Evolutionary conservation across 2,888 invertebrate genomes (phyloP).

Genomic region (Chorisops tibialis): DNA sequence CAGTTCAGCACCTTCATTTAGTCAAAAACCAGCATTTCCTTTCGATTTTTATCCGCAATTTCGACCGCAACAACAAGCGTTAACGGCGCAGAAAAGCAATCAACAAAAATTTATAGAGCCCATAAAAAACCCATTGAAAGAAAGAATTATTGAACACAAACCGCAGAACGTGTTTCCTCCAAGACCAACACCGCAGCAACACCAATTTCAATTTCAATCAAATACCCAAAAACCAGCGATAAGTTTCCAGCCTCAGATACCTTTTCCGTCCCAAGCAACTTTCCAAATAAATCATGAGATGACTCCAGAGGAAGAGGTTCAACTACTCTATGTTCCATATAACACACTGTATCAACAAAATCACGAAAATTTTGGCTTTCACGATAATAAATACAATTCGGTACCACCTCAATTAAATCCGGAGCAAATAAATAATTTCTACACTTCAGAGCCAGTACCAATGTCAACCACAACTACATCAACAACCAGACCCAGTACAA

Average conservation of each 20-base stretch:
- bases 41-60: constrained; percentile 42
- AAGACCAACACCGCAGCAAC: constrained; percentile 43
- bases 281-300: constrained; percentile 23
- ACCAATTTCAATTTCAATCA: constrained; percentile 29
- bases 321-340: constrained; percentile 76
- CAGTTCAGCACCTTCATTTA: constrained; percentile 45
- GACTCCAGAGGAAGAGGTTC: constrained; percentile 63
- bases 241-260: constrained; percentile 28
- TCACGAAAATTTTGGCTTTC: constrained; percentile 38
- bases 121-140: constrained; percentile 38
- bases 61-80: constrained; percentile 38
- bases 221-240: constrained; percentile 9
- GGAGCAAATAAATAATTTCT: constrained; percentile 53
- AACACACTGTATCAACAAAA: constrained; percentile 63
- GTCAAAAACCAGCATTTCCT: constrained; percentile 43
- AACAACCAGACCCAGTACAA: constrained; percentile 42
- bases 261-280: background rate
- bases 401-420: constrained; percentile 49
- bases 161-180: constrained; percentile 42
- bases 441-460: constrained; percentile 44
- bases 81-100: constrained; percentile 30
- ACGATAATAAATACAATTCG: constrained; percentile 44
- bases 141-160: constrained; percentile 26
- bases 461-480: constrained; percentile 39
- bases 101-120: constrained; percentile 47